A percentile compares a stretch with the other conserved stretches of the same genome.
phyloP scores from a whole-genome alignment of 2,888 invertebrate species.

The Eupithecia subfuscata region DNA sequence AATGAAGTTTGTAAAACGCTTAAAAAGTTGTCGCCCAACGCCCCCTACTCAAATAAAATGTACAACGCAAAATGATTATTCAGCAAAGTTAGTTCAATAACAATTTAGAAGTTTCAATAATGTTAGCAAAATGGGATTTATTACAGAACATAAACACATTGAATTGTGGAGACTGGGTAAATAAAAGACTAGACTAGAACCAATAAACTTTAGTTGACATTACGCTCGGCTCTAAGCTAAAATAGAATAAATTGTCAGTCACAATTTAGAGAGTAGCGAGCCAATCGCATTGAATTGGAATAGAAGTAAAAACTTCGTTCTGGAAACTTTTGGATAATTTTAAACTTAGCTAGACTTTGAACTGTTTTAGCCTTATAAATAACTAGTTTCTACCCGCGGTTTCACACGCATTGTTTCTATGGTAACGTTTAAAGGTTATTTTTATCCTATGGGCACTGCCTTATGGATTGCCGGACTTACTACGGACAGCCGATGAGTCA shows the following conservation, averaged over 20 bases:
- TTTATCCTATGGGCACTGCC: no score
- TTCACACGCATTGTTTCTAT: no score
- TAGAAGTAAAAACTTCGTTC: not conserved
- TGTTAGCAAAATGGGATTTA: not conserved
- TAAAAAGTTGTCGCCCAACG: not conserved
- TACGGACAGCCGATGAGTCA: no score
- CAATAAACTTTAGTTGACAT: slow-evolving; percentile 8
- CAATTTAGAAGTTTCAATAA: slow-evolving; percentile 1
- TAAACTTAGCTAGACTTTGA: not conserved
- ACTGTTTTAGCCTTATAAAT: not conserved
- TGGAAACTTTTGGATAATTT: not conserved
- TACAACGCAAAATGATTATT: not conserved
- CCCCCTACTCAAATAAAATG: not conserved
- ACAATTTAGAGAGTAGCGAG: not conserved
- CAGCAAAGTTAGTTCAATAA: not conserved
- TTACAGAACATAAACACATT: not conserved
- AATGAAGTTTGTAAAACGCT: not conserved
- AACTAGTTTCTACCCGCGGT: no score
- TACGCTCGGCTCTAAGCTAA: slow-evolving; percentile 2
- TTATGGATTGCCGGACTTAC: no score
- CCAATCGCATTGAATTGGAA: slow-evolving; percentile 5
- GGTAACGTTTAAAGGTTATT: no score
- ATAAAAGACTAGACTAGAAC: slow-evolving; percentile 1
- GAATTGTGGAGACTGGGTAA: not conserved
- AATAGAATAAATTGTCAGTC: slow-evolving; percentile 3